These are phyloP conservation scores for Athene noctua DNA, from an alignment of 2,113 vertebrate species.

Conservation along the genomic window DNA sequence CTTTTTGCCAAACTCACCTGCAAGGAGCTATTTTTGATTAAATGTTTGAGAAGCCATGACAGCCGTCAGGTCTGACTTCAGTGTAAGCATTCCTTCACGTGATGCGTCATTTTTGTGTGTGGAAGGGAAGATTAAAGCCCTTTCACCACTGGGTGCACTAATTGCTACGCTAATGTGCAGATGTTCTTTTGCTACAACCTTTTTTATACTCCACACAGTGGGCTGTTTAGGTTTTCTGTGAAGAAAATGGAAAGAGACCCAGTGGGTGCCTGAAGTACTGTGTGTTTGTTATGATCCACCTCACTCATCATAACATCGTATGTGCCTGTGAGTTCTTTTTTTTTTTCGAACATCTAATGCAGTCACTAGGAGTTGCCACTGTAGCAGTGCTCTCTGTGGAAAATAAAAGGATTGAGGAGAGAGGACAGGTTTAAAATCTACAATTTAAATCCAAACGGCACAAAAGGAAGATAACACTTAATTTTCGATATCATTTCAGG, in stretches of 20 bases:
- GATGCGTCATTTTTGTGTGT: background rate
- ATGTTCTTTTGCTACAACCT: background rate
- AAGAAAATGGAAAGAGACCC: conserved; percentile 17
- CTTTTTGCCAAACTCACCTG: background rate
- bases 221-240: background rate
- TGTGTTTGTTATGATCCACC: background rate
- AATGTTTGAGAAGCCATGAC: background rate
- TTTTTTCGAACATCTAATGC: background rate
- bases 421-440: background rate
- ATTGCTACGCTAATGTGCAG: background rate
- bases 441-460: background rate
- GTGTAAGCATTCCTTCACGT: background rate
- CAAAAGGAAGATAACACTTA: background rate
- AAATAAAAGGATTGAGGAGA: background rate
- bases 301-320: background rate
- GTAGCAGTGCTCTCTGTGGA: background rate
- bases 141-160: background rate
- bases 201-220: background rate
- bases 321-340: background rate
- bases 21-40: background rate
- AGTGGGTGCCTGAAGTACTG: background rate
- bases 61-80: background rate
- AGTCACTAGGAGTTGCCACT: background rate
- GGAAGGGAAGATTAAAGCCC: background rate
- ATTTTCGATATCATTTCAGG: background rate